Conservation (phyloP, 2,113 vertebrate species). For the Syngnathoides biaculeatus region DNA sequence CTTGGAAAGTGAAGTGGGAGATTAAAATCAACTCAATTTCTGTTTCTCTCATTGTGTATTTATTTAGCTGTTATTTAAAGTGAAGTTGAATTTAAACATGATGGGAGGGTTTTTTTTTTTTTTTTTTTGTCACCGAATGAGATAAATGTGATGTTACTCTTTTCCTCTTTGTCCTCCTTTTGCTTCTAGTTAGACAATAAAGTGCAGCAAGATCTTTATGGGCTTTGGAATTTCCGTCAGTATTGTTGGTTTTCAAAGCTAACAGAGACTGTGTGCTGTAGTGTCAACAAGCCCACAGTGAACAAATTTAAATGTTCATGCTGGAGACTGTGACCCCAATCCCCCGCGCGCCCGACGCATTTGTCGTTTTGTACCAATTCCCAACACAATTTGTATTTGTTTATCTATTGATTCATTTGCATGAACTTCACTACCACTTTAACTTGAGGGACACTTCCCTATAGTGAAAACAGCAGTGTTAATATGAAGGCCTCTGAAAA, state of each 20-base stretch:
- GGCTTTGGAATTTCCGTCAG: slow-evolving; percentile 46
- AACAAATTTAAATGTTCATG: slow-evolving; percentile 70
- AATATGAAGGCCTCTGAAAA: background rate
- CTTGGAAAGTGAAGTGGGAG: too few species aligned
- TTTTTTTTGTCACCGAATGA: slow-evolving; percentile 2
- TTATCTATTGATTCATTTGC: too few species aligned
- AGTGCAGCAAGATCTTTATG: slow-evolving; percentile 51
- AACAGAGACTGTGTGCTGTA: slow-evolving; percentile 47
- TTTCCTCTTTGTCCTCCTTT: background rate
- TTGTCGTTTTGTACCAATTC: background rate
- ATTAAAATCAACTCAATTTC: too few species aligned
- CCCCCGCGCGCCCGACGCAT: too few species aligned
- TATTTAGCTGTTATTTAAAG: too few species aligned
- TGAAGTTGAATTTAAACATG: too few species aligned
- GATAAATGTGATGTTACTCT: background rate
- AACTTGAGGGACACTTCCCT: background rate
- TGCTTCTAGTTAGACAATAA: slow-evolving; percentile 52
- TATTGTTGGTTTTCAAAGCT: slow-evolving; percentile 54
- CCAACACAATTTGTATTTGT: too few species aligned
- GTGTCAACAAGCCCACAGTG: slow-evolving; percentile 58
- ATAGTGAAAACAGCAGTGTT: background rate
- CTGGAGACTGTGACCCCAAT: slow-evolving; percentile 30
- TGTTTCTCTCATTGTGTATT: background rate
- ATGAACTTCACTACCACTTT: too few species aligned
- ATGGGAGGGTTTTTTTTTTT: background rate